Evolutionary conservation across 2,888 invertebrate genomes (phyloP), one percentile per base, ranked within the genome.

Genomic region (Ametastegia equiseti): DNA sequence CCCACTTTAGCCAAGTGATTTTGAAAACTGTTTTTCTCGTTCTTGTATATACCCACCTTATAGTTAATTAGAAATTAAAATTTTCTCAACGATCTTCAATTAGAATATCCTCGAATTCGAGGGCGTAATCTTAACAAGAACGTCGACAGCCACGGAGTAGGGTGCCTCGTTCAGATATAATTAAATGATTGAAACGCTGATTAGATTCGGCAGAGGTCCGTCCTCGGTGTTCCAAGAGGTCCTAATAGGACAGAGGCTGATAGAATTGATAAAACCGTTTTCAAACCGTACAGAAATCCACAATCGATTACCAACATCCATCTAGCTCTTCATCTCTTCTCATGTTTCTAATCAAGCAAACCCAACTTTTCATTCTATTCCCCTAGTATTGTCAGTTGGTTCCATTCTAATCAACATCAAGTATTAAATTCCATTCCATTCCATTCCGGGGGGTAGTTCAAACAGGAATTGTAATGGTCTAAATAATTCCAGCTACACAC

Each of bases 181-280:
- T 75, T 75, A 75, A 75, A 54, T 54, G 75, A 75, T 75, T 54
- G 50, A 75, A 75, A 54, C 75, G 50, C 33, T 75, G 75, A 75
- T 75, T 50, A 54, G 75, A 75, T 75, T 75, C 13, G 50, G 54
- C 75, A 36, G 45, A 54, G 75, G 75, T 75, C 75, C 36, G 45
- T 75, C 54, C 75, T 19, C 54, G 36, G 15, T 54, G 13, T 75
- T 75, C 54, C 50, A 30, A 75, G n/a, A n/a, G 75, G 19, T 75
- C 7, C 1, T 36, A 36, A 36, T 23, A 33, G 33, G 11, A 7
- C 75, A 15, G 36, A 75, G 27, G 19, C 33, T 13, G 5, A 30
- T 6, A 19, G 39, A 39, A 67, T 67, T 36, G 2, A 67, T n/a
- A 5, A 39, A n/a, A 39, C 36, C n/a, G 54, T 13, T 2, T 50